phyloP scores from a whole-genome alignment of 2,113 vertebrate genomes.

The Scomber colias region DNA sequence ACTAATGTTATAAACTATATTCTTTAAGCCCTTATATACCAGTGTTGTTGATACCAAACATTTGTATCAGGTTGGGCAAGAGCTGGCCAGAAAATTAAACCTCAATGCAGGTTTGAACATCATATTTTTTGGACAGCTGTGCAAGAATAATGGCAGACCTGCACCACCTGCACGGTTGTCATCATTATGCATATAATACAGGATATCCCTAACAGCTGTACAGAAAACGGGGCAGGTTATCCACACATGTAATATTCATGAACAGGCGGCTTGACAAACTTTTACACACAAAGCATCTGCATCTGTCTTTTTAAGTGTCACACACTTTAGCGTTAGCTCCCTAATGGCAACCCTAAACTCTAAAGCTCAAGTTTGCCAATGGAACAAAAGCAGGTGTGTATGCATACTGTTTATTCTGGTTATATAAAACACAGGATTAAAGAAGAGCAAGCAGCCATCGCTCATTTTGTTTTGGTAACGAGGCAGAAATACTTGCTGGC shows the following conservation, averaged over 20 bases:
- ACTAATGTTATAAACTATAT: too few species aligned
- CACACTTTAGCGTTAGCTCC: background rate
- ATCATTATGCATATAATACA: too few species aligned
- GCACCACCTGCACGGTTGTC: too few species aligned
- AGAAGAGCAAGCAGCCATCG: background rate
- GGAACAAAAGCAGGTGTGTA: slow-evolving; percentile 48
- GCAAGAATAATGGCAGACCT: too few species aligned
- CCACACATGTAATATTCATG: background rate
- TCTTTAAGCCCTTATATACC: too few species aligned
- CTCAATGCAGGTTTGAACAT: too few species aligned
- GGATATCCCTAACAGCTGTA: too few species aligned
- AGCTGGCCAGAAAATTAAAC: too few species aligned
- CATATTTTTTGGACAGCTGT: too few species aligned
- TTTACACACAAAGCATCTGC: background rate
- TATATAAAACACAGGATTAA: slow-evolving; percentile 4
- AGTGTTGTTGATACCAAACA: too few species aligned
- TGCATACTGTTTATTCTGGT: background rate
- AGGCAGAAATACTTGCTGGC: background rate
- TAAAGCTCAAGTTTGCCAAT: background rate
- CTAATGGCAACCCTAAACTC: background rate
- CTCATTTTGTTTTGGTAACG: slow-evolving; percentile 1
- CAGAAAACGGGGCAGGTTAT: too few species aligned
- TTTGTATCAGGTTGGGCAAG: too few species aligned
- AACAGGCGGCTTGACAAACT: slow-evolving; percentile 5
- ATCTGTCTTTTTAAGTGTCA: slow-evolving; percentile 1